Base-by-base conservation (phyloP, 2,797 vertebrate species). In the Salarias fasciatus region DNA sequence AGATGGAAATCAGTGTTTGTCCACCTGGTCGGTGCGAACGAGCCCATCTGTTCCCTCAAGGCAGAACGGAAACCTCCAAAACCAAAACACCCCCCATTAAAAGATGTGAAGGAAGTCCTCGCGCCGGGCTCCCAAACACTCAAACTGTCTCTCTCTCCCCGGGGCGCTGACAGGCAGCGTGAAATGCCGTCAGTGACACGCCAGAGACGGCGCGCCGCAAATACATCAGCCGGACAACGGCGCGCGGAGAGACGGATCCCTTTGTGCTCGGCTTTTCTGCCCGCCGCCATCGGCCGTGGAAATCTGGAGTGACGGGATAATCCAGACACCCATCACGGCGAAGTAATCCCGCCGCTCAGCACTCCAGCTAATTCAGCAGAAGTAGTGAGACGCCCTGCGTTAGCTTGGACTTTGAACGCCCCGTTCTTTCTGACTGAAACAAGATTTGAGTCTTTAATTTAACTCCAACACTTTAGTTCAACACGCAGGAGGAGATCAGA, bases 1-100 rank as follows among this genome's bases (percentile, higher is more conserved):
- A 65, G 77, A 60, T 71, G 53, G 61, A 63, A 73, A 76, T 79
- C 18, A 49, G 3, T 51, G 41, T 70, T 45, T 30, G 48, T 77
- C 59, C 60, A 62, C 49, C 59, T 42, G 49, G 42, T 74, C 63
- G 56, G 68, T 50, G 66, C 3, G 6, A 63, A 13, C n/a, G 1
- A 60, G 50, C n/a, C 69, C 62, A 64, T 81, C 67, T 72, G 62
- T 51, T 71, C 59, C 40, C 47, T 0, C 2, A 33, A 47, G 53
- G 51, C 42, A 59, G 49, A 51, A 13, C 40, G 14, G 33, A 69
- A 67, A 61, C 43, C 51, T 58, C n/a, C n/a, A n/a, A n/a, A n/a
- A n/a, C n/a, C 57, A 15, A 6, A 12, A 30, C 37, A 12, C n/a
- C 11, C 15, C 7, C 5, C 36, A 37, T n/a, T 3, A 18, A 40